Conservation (phyloP, 2,797 vertebrate genomes). For the Eidolon dupreanum region DNA sequence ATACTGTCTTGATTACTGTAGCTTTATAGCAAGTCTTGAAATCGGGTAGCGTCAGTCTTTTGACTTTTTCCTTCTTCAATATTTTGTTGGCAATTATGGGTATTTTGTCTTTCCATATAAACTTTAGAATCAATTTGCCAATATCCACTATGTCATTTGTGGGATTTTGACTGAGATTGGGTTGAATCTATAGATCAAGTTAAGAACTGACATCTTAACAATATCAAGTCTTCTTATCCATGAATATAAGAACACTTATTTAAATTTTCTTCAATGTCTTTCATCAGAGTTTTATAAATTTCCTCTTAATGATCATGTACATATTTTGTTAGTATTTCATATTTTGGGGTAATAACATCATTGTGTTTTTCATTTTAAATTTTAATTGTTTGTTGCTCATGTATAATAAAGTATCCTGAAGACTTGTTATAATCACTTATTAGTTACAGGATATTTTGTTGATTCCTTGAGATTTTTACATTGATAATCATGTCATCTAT, state of each 20-base stretch:
- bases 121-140: background rate
- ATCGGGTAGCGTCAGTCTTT: too few relatives aligned
- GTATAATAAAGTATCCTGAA: background rate
- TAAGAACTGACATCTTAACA: too few relatives aligned
- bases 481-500: background rate
- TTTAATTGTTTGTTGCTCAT: background rate
- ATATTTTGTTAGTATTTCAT: background rate
- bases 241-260: too few relatives aligned
- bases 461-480: background rate
- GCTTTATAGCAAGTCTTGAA: too few relatives aligned
- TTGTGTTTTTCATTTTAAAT: background rate
- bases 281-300: background rate
- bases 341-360: background rate
- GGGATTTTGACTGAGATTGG: background rate
- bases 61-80: too few relatives aligned
- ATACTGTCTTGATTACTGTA: background rate
- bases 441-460: background rate
- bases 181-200: too few relatives aligned
- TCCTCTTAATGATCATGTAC: background rate
- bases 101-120: background rate
- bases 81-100: too few relatives aligned
- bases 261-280: background rate
- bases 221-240: too few relatives aligned
- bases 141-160: background rate
- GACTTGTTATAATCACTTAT: background rate